Conservation (phyloP, 1,140 invertebrate genomes). For the Papilio polyxenes region DNA sequence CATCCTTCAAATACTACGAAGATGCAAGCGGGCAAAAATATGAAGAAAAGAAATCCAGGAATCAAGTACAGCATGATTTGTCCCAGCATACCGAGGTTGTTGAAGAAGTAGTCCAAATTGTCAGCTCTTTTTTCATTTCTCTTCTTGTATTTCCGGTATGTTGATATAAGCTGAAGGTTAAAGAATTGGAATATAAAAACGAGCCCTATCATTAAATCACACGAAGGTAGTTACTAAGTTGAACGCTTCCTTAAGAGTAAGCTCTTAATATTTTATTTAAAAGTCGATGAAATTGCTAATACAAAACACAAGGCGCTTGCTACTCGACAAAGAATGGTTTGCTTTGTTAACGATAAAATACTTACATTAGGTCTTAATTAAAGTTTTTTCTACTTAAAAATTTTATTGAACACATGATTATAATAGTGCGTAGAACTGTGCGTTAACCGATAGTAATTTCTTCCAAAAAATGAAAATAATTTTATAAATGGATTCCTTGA, state of each 20-base stretch:
- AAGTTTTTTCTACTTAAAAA: no score
- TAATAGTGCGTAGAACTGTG: no score
- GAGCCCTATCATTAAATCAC: background rate
- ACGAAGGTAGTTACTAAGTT: background rate
- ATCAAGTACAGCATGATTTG: constrained; percentile 90
- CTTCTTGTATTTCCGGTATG: constrained; percentile 89
- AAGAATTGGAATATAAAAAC: constrained; percentile 34
- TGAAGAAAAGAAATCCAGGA: constrained; percentile 93
- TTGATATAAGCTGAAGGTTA: constrained; percentile 84
- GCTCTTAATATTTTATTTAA: background rate
- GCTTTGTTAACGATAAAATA: background rate
- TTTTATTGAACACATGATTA: no score
- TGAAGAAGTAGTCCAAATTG: constrained; percentile 83
- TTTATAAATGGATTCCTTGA: no score
- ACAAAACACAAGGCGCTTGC: background rate
- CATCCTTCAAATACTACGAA: constrained; percentile 94
- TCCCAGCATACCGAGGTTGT: constrained; percentile 85
- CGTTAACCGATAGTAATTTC: no score
- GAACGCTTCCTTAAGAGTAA: no score
- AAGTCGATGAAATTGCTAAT: background rate
- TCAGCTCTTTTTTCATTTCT: constrained; percentile 82
- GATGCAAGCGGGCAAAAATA: constrained; percentile 94
- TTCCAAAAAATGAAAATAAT: no score
- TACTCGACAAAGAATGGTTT: background rate
- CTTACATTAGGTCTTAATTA: no score